phyloP scores from a whole-genome alignment of 2,797 vertebrate species.

The Schizopygopsis pylzovi region DNA sequence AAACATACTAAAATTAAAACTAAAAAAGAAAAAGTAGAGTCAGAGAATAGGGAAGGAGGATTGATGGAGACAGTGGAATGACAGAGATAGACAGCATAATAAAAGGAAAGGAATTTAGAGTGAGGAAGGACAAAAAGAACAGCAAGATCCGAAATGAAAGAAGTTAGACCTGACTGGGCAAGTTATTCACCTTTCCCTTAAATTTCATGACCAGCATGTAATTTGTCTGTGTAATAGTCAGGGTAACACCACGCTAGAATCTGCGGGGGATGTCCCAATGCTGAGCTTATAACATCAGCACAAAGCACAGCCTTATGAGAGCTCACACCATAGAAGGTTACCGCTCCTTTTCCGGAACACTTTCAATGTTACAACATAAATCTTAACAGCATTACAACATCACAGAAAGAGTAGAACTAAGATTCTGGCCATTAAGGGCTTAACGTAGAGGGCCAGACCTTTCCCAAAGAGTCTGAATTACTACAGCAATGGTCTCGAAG shows the following conservation, averaged over 20 bases:
- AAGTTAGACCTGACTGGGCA: slow-evolving; percentile 22
- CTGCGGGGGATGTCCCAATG: slow-evolving; percentile 16
- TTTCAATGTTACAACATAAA: slow-evolving; percentile 60
- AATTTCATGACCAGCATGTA: slow-evolving; percentile 20
- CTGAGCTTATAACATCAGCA: slow-evolving; percentile 40
- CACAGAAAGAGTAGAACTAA: slow-evolving; percentile 41
- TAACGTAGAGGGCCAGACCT: slow-evolving; percentile 58
- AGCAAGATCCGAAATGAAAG: neutral
- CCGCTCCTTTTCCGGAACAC: slow-evolving; percentile 72
- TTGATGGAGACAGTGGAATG: neutral
- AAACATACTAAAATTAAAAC: neutral
- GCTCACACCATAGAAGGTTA: slow-evolving; percentile 50
- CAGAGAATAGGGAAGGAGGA: slow-evolving; percentile 24
- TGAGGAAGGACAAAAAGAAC: neutral
- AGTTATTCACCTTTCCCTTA: slow-evolving; percentile 43
- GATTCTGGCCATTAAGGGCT: slow-evolving; percentile 75
- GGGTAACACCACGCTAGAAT: slow-evolving; percentile 13
- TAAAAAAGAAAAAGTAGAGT: slow-evolving; percentile 35
- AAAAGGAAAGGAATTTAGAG: neutral
- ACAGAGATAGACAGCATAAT: neutral
- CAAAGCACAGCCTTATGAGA: neutral
- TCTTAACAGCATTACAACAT: slow-evolving; percentile 64
- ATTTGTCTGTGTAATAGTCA: slow-evolving; percentile 23
- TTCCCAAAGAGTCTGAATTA: slow-evolving; percentile 51
- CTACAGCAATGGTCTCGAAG: slow-evolving; percentile 56